phyloP scores from a whole-genome alignment of 1,140 invertebrate genomes.

The Tribolium madens region DNA sequence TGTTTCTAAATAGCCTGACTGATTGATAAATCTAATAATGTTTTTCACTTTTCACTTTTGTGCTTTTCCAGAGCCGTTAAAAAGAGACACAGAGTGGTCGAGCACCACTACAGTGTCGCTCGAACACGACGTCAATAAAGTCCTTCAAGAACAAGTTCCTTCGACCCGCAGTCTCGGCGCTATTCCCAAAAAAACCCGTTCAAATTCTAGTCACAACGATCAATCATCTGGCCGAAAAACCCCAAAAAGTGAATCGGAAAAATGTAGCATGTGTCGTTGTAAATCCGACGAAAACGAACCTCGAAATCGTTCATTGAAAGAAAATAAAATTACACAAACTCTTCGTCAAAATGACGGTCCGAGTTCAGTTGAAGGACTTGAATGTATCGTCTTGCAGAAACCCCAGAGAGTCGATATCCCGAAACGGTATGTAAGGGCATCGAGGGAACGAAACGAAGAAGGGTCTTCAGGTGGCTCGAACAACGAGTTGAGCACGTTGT shows the following conservation, averaged over 20 bases:
- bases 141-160: slow-evolving; percentile 62
- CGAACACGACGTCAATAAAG: slow-evolving; percentile 68
- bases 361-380: slow-evolving; percentile 61
- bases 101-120: slow-evolving; percentile 70
- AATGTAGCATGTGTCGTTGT: slow-evolving; percentile 57
- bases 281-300: slow-evolving; percentile 40
- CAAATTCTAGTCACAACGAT: slow-evolving; percentile 53
- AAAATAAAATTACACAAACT: slow-evolving; percentile 62
- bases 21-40: too few species aligned
- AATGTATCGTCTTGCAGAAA: slow-evolving; percentile 56
- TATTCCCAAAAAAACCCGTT: slow-evolving; percentile 76
- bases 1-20: too few species aligned
- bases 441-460: slow-evolving; percentile 53
- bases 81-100: slow-evolving; percentile 68
- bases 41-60: not conserved
- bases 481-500: slow-evolving; percentile 73
- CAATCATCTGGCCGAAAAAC: slow-evolving; percentile 49
- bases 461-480: slow-evolving; percentile 72
- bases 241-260: slow-evolving; percentile 64
- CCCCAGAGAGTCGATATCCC: slow-evolving; percentile 6
- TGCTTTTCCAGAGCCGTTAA: slow-evolving; percentile 62
- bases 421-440: not conserved
- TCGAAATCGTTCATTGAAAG: slow-evolving; percentile 58
- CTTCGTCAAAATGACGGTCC: slow-evolving; percentile 53
- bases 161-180: slow-evolving; percentile 74